Conservation (phyloP, 2,797 vertebrate genomes). For the Menidia menidia region DNA sequence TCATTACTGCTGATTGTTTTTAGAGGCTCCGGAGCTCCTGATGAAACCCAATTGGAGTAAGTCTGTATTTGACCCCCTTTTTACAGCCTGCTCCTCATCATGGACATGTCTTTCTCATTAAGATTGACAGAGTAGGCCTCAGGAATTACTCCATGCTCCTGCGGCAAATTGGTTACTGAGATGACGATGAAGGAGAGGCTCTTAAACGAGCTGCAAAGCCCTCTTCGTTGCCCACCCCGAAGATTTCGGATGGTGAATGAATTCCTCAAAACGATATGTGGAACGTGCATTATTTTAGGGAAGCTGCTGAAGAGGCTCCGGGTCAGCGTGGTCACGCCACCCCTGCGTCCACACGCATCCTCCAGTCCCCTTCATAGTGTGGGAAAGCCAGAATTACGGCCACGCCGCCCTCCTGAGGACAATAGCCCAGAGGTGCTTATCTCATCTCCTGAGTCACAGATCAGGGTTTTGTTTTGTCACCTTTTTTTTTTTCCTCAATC, state of each 20-base stretch:
- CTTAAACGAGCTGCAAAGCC: constrained; percentile 1
- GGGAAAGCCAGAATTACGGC: constrained; percentile 64
- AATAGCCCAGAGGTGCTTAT: constrained; percentile 64
- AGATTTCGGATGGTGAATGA: not conserved
- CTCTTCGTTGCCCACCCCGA: not conserved
- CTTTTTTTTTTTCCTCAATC: constrained; percentile 54
- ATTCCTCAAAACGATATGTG: not conserved
- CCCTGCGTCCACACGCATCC: constrained; percentile 9
- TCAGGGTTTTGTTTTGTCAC: constrained; percentile 74
- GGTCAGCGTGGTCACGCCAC: constrained; percentile 39
- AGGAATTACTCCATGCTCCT: constrained; percentile 1
- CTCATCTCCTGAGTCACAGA: constrained; percentile 66
- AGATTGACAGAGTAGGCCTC: not conserved
- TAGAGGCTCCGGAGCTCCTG: constrained; percentile 29
- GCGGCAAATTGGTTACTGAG: not conserved
- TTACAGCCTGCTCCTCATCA: constrained; percentile 1
- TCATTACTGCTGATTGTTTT: constrained; percentile 36
- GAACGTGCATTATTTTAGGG: not conserved
- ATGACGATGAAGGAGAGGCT: not conserved
- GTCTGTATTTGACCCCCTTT: constrained; percentile 21
- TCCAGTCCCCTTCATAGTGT: constrained; percentile 60
- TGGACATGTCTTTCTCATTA: constrained; percentile 22
- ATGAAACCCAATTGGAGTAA: not conserved
- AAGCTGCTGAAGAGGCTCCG: constrained; percentile 44
- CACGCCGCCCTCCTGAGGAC: constrained; percentile 42